Conservation (phyloP, 1,140 invertebrate species). For the Lysiphlebus fabarum region DNA sequence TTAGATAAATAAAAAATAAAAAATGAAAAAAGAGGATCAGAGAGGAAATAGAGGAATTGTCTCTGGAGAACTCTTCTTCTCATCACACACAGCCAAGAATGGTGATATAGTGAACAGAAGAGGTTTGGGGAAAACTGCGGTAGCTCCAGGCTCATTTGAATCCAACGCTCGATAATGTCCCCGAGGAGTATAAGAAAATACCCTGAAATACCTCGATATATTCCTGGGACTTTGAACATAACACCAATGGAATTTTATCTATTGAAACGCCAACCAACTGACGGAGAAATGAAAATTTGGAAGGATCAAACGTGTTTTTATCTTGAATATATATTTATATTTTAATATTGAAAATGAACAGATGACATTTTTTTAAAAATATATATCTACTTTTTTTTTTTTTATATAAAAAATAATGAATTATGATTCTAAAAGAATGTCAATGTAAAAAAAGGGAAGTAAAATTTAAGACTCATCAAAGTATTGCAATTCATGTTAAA, state of each 20-base stretch:
- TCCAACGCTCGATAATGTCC: conserved; percentile 45
- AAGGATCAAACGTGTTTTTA: conserved; percentile 1
- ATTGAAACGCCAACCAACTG: conserved; percentile 3
- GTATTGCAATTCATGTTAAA: too few species aligned
- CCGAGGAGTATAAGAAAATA: conserved; percentile 29
- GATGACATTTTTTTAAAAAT: too few species aligned
- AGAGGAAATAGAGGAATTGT: conserved; percentile 24
- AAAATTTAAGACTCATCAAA: too few species aligned
- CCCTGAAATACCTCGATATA: conserved; percentile 36
- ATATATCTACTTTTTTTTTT: too few species aligned
- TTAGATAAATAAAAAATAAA: too few species aligned
- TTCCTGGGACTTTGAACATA: conserved; percentile 11
- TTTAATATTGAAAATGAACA: conserved; percentile 3
- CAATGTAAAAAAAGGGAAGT: too few species aligned
- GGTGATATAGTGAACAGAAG: conserved; percentile 6
- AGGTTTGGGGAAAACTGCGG: conserved; percentile 28
- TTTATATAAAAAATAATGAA: too few species aligned
- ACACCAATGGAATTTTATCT: conserved; percentile 15
- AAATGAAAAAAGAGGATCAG: neutral
- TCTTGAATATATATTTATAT: neutral
- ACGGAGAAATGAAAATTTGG: neutral
- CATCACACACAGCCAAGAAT: conserved; percentile 12
- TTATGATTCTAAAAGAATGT: too few species aligned
- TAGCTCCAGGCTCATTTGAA: conserved; percentile 45
- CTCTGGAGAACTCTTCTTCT: conserved; percentile 31